These are phyloP conservation scores for Catocala nupta DNA, from an alignment of 2,888 invertebrate species.

Conservation along the genomic window DNA sequence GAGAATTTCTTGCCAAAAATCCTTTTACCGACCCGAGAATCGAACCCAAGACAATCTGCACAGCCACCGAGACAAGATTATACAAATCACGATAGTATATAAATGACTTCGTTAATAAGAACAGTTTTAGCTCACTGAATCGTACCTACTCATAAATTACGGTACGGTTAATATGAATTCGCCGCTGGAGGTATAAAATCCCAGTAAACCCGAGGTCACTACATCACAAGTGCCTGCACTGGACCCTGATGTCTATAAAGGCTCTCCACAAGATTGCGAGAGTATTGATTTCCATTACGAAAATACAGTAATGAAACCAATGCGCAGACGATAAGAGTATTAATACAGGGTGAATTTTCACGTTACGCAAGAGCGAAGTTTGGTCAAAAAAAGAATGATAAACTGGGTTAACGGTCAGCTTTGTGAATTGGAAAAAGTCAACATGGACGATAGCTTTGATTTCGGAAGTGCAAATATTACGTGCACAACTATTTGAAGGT, in stretches of 20 bases:
- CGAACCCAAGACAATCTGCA: no score
- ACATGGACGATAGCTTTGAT: conserved; percentile 7
- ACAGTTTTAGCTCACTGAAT: conserved; percentile 12
- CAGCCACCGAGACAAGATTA: conserved; percentile 14
- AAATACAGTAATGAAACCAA: conserved; percentile 69
- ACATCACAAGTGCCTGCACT: conserved; percentile 57
- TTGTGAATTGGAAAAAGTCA: conserved; percentile 19
- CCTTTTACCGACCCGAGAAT: no score
- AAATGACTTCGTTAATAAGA: conserved; percentile 20
- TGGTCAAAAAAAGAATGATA: conserved; percentile 30
- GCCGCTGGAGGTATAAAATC: conserved; percentile 28
- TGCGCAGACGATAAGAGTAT: conserved; percentile 56
- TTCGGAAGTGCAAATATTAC: not conserved
- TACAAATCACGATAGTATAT: conserved; percentile 14
- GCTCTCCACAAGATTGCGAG: conserved; percentile 65
- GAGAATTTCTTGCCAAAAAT: no score
- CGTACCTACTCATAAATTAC: conserved; percentile 39
- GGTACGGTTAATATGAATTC: conserved; percentile 33
- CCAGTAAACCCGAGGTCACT: conserved; percentile 32
- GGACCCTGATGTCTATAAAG: conserved; percentile 54
- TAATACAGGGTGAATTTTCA: conserved; percentile 49
- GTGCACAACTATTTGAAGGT: not conserved
- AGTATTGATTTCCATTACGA: conserved; percentile 76
- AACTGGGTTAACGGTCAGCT: conserved; percentile 11
- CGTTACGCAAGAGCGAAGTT: conserved; percentile 33